These are phyloP conservation scores for Anodontia alba DNA, from an alignment of 2,888 invertebrate genomes.

Conservation along the genomic window DNA sequence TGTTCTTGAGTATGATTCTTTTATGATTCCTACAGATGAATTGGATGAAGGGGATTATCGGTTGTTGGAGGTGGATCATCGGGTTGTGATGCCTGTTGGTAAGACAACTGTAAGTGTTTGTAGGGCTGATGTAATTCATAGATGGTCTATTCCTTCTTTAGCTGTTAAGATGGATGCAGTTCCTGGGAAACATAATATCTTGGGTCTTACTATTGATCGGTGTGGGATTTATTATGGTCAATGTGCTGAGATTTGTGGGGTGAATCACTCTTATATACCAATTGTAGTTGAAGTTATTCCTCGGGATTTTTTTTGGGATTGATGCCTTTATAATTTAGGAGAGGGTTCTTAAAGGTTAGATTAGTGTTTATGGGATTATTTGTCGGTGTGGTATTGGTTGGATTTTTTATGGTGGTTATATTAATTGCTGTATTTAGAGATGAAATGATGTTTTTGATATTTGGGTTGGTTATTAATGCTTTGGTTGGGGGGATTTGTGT, in stretches of 20 bases:
- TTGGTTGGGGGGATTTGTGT: background rate
- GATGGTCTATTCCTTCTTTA: constrained; percentile 6
- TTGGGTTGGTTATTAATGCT: background rate
- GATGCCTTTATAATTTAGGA: background rate
- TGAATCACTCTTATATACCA: constrained; percentile 7
- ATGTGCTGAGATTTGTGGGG: constrained; percentile 10
- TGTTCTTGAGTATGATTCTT: background rate
- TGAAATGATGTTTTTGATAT: background rate
- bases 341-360: no score
- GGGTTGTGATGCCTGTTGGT: background rate
- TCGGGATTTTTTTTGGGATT: background rate
- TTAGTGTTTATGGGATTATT: no score
- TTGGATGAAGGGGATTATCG: background rate
- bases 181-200: constrained; percentile 2
- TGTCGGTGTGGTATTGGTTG: background rate
- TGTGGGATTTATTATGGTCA: background rate
- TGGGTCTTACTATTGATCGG: background rate
- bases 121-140: constrained; percentile 18
- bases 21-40: background rate
- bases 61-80: background rate
- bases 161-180: constrained; percentile 18
- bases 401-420: no score
- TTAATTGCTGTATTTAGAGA: background rate
- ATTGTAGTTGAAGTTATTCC: background rate
- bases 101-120: background rate